Evolutionary conservation across 37 sponge, comb jelly and placozoan species (phyloP).

Genomic region (Cliona cf. orientalis): DNA sequence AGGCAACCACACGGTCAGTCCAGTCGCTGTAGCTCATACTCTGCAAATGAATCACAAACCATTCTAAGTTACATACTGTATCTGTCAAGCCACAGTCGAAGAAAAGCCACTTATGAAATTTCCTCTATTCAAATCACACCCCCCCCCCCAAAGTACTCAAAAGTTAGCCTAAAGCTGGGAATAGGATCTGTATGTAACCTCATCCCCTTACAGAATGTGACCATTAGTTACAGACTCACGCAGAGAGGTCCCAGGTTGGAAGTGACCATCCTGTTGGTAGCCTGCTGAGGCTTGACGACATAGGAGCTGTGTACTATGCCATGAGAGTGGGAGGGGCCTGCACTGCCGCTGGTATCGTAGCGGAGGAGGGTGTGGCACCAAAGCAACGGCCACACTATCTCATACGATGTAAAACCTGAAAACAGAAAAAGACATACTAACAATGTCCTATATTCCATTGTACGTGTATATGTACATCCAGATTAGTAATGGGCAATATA

Average conservation of each 20-base stretch:
- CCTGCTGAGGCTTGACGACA: not conserved
- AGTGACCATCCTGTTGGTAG: not conserved
- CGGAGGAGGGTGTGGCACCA: not conserved
- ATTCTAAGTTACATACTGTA: not conserved
- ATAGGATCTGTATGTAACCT: too few relatives aligned
- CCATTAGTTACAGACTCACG: not conserved
- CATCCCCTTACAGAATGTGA: not conserved
- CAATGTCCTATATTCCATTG: too few relatives aligned
- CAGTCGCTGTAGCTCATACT: conserved; percentile 34
- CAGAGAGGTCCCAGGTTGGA: not conserved
- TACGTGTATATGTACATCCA: too few relatives aligned
- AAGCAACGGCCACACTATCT: conserved; percentile 2
- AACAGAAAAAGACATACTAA: too few relatives aligned
- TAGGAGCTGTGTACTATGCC: not conserved
- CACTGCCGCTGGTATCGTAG: not conserved
- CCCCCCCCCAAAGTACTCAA: too few relatives aligned
- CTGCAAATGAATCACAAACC: conserved; percentile 4
- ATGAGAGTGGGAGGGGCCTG: not conserved
- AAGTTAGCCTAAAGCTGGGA: too few relatives aligned
- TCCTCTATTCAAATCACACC: too few relatives aligned
- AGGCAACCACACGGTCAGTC: conserved; percentile 41
- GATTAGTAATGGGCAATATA: too few relatives aligned
- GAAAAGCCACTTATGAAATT: not conserved
- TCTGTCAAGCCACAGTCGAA: not conserved
- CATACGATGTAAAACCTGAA: too few relatives aligned